Percentiles rank a stretch among this genome's conserved stretches.
Evolutionary conservation across 2,797 vertebrate genomes (phyloP).

Genomic region (Lateolabrax maculatus): DNA sequence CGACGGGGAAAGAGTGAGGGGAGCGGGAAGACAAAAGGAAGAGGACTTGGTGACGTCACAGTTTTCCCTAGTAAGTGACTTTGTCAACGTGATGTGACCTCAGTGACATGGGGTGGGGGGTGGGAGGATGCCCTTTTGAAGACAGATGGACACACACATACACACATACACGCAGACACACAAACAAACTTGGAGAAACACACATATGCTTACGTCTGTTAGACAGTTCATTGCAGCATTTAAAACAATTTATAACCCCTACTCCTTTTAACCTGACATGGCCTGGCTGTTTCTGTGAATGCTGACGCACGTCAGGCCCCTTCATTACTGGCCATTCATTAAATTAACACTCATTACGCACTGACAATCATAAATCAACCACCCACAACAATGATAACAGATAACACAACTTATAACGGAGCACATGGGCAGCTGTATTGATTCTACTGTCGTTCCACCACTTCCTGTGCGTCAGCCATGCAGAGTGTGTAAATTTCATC

Average conservation of each 20-base stretch:
- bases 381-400: constrained; percentile 74
- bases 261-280: constrained; percentile 67
- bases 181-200: constrained; percentile 43
- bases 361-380: constrained; percentile 79
- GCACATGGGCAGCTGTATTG: constrained; percentile 68
- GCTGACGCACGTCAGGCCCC: constrained; percentile 81
- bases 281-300: constrained; percentile 68
- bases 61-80: constrained; percentile 68
- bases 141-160: constrained; percentile 55
- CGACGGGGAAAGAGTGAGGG: constrained; percentile 60
- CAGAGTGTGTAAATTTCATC: constrained; percentile 78
- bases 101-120: constrained; percentile 38
- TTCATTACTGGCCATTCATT: constrained; percentile 77
- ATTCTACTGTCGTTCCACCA: constrained; percentile 53
- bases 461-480: constrained; percentile 80
- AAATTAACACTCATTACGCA: constrained; percentile 78
- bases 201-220: constrained; percentile 78
- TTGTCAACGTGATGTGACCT: constrained; percentile 76
- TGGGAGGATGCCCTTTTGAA: constrained; percentile 68
- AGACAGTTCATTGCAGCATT: constrained; percentile 58
- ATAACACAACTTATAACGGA: constrained; percentile 73
- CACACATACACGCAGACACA: constrained; percentile 42
- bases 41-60: constrained; percentile 79
- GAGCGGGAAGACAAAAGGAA: constrained; percentile 81
- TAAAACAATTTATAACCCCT: constrained; percentile 78